Evolutionary conservation across 2,888 invertebrate species (phyloP).

Genomic region (Aricia artaxerxes): DNA sequence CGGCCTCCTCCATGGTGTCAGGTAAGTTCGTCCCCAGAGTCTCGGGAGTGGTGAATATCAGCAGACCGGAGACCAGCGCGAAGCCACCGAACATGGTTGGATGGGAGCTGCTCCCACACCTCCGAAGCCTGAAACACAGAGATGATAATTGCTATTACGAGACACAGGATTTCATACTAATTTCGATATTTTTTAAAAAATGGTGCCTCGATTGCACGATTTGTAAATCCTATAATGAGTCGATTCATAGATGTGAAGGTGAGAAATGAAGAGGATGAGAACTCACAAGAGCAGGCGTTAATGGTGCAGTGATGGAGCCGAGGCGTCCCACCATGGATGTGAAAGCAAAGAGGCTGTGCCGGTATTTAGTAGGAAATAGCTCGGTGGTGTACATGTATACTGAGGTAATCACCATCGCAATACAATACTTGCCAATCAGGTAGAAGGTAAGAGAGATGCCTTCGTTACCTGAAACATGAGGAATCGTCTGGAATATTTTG

Average conservation of each 20-base stretch:
- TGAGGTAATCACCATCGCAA: conserved; percentile 83
- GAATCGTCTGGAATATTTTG: not conserved
- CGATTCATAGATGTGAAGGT: not conserved
- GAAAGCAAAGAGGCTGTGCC: conserved; percentile 83
- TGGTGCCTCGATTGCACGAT: too few relatives aligned
- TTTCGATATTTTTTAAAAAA: too few relatives aligned
- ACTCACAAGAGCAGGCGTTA: conserved; percentile 83
- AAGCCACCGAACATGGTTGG: conserved; percentile 78
- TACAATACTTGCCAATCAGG: conserved; percentile 83
- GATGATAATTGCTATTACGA: too few relatives aligned
- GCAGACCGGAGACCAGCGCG: conserved; percentile 66
- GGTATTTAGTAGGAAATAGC: conserved; percentile 84
- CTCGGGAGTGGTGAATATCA: conserved; percentile 75
- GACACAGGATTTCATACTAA: too few relatives aligned
- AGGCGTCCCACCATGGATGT: conserved; percentile 85
- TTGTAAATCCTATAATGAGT: too few relatives aligned
- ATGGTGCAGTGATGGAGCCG: conserved; percentile 84
- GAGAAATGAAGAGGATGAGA: not conserved
- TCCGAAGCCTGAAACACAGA: conserved; percentile 39
- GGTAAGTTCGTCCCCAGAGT: conserved; percentile 73
- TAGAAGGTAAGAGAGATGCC: conserved; percentile 75
- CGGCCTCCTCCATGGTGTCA: conserved; percentile 77
- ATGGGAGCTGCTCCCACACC: conserved; percentile 65
- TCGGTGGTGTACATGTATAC: conserved; percentile 85
- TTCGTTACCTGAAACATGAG: conserved; percentile 50